A percentile compares a stretch with the other conserved stretches of the same genome.
phyloP scores from a whole-genome alignment of 2,797 vertebrate genomes.

The Lepus oiostolus region DNA sequence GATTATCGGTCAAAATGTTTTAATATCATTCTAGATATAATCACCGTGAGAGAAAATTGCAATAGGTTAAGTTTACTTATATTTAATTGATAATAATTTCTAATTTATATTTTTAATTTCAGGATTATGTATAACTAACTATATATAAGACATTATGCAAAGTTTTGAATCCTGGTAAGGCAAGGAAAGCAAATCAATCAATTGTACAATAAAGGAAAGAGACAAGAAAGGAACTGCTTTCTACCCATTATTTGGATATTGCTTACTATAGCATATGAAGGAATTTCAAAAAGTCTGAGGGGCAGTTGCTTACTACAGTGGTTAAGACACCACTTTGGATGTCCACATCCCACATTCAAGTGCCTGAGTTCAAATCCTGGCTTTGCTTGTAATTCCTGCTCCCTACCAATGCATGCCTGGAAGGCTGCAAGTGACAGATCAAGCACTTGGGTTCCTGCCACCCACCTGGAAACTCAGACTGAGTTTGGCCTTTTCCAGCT shows the following conservation, averaged over 20 bases:
- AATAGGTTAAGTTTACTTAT: neutral
- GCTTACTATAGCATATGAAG: neutral
- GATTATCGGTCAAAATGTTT: conserved; percentile 13
- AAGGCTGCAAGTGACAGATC: too few relatives aligned
- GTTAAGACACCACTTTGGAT: too few relatives aligned
- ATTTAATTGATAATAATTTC: conserved; percentile 5
- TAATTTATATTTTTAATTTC: neutral
- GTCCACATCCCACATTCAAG: too few relatives aligned
- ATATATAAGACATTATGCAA: neutral
- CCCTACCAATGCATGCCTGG: too few relatives aligned
- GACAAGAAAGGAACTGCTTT: neutral
- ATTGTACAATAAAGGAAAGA: neutral
- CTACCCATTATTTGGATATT: neutral
- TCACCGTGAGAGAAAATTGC: conserved; percentile 11
- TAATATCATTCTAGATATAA: neutral
- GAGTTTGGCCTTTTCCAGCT: too few relatives aligned
- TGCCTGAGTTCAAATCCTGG: too few relatives aligned
- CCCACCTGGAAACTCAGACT: too few relatives aligned
- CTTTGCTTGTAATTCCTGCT: too few relatives aligned
- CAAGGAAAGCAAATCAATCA: conserved; percentile 18
- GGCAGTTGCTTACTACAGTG: too few relatives aligned
- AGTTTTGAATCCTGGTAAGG: neutral
- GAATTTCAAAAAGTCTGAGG: too few relatives aligned
- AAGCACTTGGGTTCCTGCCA: too few relatives aligned
- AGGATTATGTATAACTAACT: neutral